Conservation (phyloP, 2,888 invertebrate genomes). For the Nephrotoma guestfalica region DNA sequence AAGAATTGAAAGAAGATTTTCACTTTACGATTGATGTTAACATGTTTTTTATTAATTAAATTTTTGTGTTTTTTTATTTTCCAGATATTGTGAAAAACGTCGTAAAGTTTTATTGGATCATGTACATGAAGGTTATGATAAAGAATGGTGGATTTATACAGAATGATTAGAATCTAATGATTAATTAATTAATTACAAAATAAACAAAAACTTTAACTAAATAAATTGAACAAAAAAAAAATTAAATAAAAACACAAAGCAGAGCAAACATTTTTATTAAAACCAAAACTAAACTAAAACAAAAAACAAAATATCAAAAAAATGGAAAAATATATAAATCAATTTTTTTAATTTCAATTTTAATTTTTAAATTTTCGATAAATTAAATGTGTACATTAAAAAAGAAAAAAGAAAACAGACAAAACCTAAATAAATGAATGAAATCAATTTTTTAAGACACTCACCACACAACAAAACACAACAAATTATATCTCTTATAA, state of each 20-base stretch:
- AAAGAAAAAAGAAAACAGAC: background rate
- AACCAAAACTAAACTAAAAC: background rate
- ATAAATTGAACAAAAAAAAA: background rate
- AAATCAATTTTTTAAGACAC: background rate
- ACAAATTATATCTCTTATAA: background rate
- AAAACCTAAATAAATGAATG: background rate
- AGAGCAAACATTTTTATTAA: background rate
- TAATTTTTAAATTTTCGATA: background rate
- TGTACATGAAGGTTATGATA: constrained; percentile 97
- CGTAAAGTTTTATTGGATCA: constrained; percentile 91
- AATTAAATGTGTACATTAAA: background rate
- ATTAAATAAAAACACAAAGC: background rate
- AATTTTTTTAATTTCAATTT: background rate
- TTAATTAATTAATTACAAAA: constrained; percentile 1
- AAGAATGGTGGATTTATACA: constrained; percentile 95
- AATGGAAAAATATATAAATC: background rate
- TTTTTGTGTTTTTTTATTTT: constrained; percentile 17
- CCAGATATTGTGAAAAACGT: constrained; percentile 94
- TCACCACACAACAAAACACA: background rate
- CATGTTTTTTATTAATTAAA: background rate
- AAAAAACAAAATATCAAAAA: background rate
- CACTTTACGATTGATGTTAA: no score
- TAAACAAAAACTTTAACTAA: background rate
- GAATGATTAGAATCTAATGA: constrained; percentile 40
- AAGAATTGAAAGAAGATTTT: no score